phyloP scores from a whole-genome alignment of 2,113 vertebrate genomes.

The Triplophysa tibetana region DNA sequence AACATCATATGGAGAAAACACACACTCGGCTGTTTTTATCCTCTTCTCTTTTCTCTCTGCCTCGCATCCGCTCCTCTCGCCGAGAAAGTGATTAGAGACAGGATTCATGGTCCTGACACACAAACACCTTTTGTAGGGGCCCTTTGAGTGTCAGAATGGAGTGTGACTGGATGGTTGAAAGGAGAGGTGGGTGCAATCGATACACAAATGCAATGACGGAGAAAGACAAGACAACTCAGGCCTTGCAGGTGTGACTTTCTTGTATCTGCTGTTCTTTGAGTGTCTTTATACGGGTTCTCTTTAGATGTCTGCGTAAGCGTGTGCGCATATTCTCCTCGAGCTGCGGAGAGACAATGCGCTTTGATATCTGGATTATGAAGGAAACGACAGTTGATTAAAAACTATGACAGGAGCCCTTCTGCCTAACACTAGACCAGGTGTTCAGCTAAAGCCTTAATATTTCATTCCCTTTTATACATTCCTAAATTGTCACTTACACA shows the following conservation, averaged over 20 bases:
- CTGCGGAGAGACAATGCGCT: slow-evolving; percentile 23
- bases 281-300: slow-evolving; percentile 5
- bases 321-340: slow-evolving; percentile 16
- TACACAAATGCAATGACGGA: slow-evolving; percentile 32
- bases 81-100: slow-evolving; percentile 45
- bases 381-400: slow-evolving; percentile 29
- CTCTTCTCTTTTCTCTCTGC: slow-evolving; percentile 7
- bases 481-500: not conserved
- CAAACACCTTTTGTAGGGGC: slow-evolving; percentile 44
- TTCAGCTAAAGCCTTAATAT: slow-evolving; percentile 10
- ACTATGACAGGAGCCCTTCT: slow-evolving; percentile 4
- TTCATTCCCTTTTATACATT: slow-evolving; percentile 8
- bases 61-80: not conserved
- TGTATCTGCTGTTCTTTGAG: slow-evolving; percentile 19
- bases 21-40: slow-evolving; percentile 33
- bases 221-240: slow-evolving; percentile 3
- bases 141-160: slow-evolving; percentile 35
- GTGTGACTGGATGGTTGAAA: slow-evolving; percentile 43
- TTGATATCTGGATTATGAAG: slow-evolving; percentile 27
- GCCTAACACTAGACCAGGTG: slow-evolving; percentile 22
- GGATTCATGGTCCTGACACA: slow-evolving; percentile 39
- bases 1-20: slow-evolving; percentile 31
- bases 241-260: slow-evolving; percentile 35
- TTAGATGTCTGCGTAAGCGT: not conserved
- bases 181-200: slow-evolving; percentile 39